phyloP scores from a whole-genome alignment of 2,113 vertebrate genomes.

The Gymnobelideus leadbeateri region DNA sequence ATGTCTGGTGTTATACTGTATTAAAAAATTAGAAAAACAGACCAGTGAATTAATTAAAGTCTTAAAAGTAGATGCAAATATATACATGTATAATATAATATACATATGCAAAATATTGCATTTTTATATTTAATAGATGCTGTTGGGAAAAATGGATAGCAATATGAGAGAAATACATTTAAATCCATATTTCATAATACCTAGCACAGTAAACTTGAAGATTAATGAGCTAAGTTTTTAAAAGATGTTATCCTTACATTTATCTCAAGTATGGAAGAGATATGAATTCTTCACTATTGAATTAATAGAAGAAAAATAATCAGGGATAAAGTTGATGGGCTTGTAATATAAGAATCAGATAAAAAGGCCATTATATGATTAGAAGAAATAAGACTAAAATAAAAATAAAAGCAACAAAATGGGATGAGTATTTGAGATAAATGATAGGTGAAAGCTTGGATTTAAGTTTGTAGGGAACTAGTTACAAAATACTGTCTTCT shows the following conservation, averaged over 20 bases:
- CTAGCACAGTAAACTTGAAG: neutral
- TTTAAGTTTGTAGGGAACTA: neutral
- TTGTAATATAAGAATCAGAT: no score
- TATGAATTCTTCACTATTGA: neutral
- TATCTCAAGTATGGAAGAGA: neutral
- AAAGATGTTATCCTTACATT: neutral
- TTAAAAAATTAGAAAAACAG: neutral
- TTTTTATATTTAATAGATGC: conserved; percentile 28
- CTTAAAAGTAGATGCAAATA: neutral
- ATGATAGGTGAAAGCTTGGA: neutral
- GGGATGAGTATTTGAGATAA: neutral
- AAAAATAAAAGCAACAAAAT: neutral
- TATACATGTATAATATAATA: no score
- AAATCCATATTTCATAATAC: neutral
- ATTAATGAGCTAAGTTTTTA: neutral
- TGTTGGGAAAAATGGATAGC: neutral
- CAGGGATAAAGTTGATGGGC: neutral
- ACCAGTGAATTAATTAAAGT: neutral
- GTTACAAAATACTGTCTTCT: neutral
- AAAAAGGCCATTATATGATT: neutral
- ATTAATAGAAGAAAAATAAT: neutral
- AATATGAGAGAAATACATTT: neutral
- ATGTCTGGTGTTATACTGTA: neutral
- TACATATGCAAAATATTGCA: conserved; percentile 23
- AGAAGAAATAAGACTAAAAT: neutral